These are phyloP conservation scores for Aurelia coerulea DNA, from an alignment of 30 jellyfish, hydroid and myxozoan genomes.

Conservation along the genomic window DNA sequence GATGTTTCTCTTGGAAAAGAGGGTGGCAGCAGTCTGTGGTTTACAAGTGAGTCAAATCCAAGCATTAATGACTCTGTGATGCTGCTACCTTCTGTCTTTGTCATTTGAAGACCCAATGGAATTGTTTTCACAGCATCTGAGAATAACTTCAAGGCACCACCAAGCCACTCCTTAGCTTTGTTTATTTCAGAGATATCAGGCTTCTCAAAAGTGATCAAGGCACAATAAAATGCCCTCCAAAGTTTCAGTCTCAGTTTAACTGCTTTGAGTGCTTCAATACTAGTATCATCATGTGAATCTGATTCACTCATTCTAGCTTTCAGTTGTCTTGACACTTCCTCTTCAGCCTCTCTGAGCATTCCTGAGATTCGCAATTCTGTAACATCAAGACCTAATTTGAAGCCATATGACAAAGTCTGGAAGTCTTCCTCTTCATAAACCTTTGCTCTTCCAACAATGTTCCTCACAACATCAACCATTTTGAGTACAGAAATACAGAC, in stretches of 20 bases:
- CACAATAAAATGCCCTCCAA: constrained; percentile 81
- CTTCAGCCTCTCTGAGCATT: constrained; percentile 94
- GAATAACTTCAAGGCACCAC: constrained; percentile 20
- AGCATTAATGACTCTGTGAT: constrained; percentile 37
- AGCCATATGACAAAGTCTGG: constrained; percentile 85
- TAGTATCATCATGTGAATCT: background rate
- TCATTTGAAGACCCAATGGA: constrained; percentile 27
- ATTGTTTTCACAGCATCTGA: constrained; percentile 23
- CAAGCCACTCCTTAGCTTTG: constrained; percentile 62
- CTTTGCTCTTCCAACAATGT: constrained; percentile 77
- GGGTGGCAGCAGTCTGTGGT: constrained; percentile 90
- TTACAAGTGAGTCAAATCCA: constrained; percentile 90
- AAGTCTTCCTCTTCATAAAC: constrained; percentile 97
- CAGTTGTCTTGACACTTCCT: constrained; percentile 75
- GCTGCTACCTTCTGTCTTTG: constrained; percentile 4
- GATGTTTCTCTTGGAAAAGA: constrained; percentile 87
- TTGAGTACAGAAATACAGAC: constrained; percentile 68
- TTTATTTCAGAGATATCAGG: constrained; percentile 71
- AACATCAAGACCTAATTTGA: constrained; percentile 67
- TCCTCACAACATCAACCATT: constrained; percentile 82
- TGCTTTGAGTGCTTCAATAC: constrained; percentile 62
- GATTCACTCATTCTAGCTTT: constrained; percentile 35
- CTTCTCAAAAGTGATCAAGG: constrained; percentile 79
- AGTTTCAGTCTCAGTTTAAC: constrained; percentile 71
- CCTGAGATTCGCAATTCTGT: constrained; percentile 82